Evolutionary conservation across 2,888 invertebrate genomes (phyloP), one percentile per base, ranked within the genome.

Genomic region (Margaritifera margaritifera): DNA sequence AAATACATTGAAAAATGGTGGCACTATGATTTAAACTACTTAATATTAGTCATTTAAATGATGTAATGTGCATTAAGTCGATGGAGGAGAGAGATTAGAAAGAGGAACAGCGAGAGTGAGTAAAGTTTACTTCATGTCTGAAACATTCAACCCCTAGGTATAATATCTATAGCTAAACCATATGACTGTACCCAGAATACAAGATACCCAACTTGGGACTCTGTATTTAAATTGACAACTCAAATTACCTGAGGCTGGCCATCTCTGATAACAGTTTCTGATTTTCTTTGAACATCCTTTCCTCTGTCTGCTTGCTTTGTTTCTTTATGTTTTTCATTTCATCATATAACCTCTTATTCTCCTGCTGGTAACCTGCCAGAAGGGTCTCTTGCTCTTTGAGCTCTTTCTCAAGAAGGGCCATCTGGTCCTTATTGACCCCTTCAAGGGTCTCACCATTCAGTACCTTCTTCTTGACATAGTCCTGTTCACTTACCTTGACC

Each of bases 241-340:
- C 11, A 22, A 27, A 62, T 56, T 73, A 89, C 89, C 82, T 87
- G 27, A 88, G 80, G 64, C 80, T 82, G 22, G 80, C 71, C 6
- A 88, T 71, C 57, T 89, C 88, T 15, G 80, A 62, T 0, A 78
- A 75, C 31, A 89, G 77, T 69, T 82, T 82, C 78, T 88, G 88
- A 63, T 89, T 89, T 66, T 89, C 89, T 54, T 79, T 81, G 70
- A 88, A 88, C 86, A 89, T 86, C 64, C 82, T 81, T 63, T 86
- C 84, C 74, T 89, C 88, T 19, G 86, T 82, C 50, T 78, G 79
- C 75, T 88, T 88, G 67, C 76, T 79, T 42, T 83, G 76, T 56
- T 78, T 80, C 66, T 86, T 81, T 52, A 86, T 59, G 51, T 76
- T 77, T 71, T 89, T 89, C 72, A 87, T 80, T 67, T 89, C 87